phyloP scores from a whole-genome alignment of 2,113 vertebrate species.

The Hylia prasina region DNA sequence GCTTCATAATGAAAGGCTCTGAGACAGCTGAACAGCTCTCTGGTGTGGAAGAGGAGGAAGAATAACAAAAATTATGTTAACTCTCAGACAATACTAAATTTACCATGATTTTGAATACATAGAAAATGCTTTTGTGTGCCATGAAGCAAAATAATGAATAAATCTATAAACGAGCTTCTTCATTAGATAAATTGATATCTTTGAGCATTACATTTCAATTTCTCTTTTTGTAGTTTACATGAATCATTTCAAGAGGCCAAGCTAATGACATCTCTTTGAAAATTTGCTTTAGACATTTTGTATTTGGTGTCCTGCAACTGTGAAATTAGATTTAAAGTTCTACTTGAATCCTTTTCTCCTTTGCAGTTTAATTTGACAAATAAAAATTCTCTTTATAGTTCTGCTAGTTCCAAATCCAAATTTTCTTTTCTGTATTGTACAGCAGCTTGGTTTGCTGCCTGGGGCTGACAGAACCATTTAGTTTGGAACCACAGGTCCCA shows the following conservation, averaged over 20 bases:
- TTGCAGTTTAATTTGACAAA: background rate
- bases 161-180: constrained; percentile 17
- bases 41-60: constrained; percentile 31
- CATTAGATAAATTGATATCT: background rate
- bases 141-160: constrained; percentile 28
- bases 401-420: background rate
- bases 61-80: constrained; percentile 26
- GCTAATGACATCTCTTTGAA: background rate
- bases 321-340: constrained; percentile 9
- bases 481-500: background rate
- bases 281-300: background rate
- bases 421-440: background rate
- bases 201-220: background rate
- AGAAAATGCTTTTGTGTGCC: constrained; percentile 8
- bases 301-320: constrained; percentile 2
- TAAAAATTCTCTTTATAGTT: background rate
- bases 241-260: background rate
- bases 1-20: constrained; percentile 26
- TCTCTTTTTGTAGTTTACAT: background rate
- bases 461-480: background rate
- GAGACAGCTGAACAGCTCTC: background rate
- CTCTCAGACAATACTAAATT: constrained; percentile 26
- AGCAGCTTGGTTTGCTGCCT: background rate
- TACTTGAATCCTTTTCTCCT: background rate
- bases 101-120: constrained; percentile 11